Evolutionary conservation across 2,888 invertebrate genomes (phyloP).

Genomic region (Meghimatium bilineatum): DNA sequence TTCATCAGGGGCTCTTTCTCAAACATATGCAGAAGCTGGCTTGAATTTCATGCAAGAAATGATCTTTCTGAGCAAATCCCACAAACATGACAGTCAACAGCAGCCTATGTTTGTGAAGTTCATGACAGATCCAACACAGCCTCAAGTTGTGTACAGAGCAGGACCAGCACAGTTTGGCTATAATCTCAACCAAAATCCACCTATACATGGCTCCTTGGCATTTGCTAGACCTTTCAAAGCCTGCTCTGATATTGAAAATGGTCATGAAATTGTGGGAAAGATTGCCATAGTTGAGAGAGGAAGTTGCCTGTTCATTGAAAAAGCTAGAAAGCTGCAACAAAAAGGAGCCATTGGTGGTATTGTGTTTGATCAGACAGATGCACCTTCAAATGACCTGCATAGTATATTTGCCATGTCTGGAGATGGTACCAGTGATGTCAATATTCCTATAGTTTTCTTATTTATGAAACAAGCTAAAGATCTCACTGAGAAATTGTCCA

Average conservation of each 20-base stretch:
- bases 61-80: constrained; percentile 88
- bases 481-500: constrained; percentile 81
- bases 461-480: constrained; percentile 87
- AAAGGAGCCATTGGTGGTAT: constrained; percentile 91
- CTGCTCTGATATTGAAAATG: constrained; percentile 79
- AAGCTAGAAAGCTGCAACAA: constrained; percentile 88
- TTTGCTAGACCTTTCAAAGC: constrained; percentile 85
- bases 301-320: constrained; percentile 96
- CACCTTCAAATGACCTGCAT: constrained; percentile 85
- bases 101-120: constrained; percentile 79
- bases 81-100: constrained; percentile 75
- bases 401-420: constrained; percentile 98
- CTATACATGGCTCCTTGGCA: constrained; percentile 81
- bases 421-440: constrained; percentile 89
- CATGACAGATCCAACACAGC: constrained; percentile 78
- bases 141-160: constrained; percentile 82
- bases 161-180: constrained; percentile 95
- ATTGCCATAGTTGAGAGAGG: constrained; percentile 93
- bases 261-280: constrained; percentile 82
- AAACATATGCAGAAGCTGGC: constrained; percentile 93
- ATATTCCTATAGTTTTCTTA: constrained; percentile 92
- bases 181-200: constrained; percentile 81
- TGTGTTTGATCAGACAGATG: constrained; percentile 85
- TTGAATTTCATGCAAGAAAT: constrained; percentile 97
- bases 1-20: constrained; percentile 88